A percentile compares a stretch with the other conserved stretches of the same genome.
phyloP scores from a whole-genome alignment of 2,888 invertebrate genomes.

The Acleris literana region DNA sequence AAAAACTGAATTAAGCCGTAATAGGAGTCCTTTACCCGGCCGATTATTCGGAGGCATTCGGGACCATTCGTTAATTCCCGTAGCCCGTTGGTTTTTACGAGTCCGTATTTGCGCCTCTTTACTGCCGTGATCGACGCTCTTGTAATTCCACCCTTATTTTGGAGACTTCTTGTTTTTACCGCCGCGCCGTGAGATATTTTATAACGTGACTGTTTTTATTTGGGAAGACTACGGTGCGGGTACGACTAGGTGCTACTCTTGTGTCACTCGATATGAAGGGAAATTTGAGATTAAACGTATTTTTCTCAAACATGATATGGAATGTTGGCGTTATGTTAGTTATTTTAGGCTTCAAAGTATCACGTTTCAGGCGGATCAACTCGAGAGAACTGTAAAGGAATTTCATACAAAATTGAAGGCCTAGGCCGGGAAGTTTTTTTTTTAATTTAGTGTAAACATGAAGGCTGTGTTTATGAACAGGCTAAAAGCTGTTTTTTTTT shows the following conservation, averaged over 20 bases:
- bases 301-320: no score
- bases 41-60: constrained; percentile 26
- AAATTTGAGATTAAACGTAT: no score
- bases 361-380: no score
- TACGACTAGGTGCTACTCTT: not conserved
- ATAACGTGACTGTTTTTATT: constrained; percentile 4
- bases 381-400: no score
- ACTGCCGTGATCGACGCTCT: constrained; percentile 28
- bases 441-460: no score
- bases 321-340: no score
- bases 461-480: no score
- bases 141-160: constrained; percentile 25
- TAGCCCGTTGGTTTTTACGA: constrained; percentile 33
- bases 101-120: constrained; percentile 27
- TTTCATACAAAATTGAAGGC: no score
- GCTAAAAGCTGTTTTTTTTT: no score
- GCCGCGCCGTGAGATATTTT: constrained; percentile 12
- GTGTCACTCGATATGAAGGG: no score
- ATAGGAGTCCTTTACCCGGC: constrained; percentile 20
- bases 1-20: constrained; percentile 27
- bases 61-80: constrained; percentile 29
- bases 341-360: no score
- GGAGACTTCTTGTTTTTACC: constrained; percentile 18
- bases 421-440: no score
- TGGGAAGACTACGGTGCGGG: not conserved